Base-by-base conservation (phyloP, 2,888 invertebrate genomes). In the Lagria hirta region DNA sequence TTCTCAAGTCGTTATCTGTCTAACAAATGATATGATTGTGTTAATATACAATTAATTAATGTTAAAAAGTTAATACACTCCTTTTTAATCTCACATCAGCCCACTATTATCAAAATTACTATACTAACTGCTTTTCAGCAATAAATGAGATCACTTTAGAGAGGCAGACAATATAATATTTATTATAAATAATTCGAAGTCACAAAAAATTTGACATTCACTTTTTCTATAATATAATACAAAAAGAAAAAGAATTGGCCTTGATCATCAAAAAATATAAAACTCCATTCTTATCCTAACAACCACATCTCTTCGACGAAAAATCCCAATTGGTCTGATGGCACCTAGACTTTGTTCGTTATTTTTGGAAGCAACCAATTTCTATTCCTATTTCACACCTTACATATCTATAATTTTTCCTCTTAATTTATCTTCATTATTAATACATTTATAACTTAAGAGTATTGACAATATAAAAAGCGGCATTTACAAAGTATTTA, bases 381-480 rank as follows among this genome's bases (percentile, higher is more conserved):
- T 34, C 21, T 20, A 18, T n/a, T 11, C 20, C 33, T 33, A 35
- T 35, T n/a, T 13, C 17, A 35, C 23, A 33, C n/a, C n/a, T n/a
- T n/a, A n/a, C n/a, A n/a, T n/a, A 33, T 33, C 42, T 21, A 27
- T 18, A 42, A 32, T 8, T 28, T 37, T 20, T 37, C 26, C 8
- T 42, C 34, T 35, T 23, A 42, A 13, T 28, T 34, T 45, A n/a
- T n/a, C n/a, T n/a, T n/a, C n/a, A n/a, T n/a, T n/a, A n/a, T n/a
- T n/a, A n/a, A n/a, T n/a, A 40, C 38, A 29, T 27, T 24, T 33
- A 37, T 23, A 21, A 17, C 10, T 20, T 22, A n/a, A 24, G 47
- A 47, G 47, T 47, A 47, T 48, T 48, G 47, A 43, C 43, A 29
- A 43, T 48, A 48, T 48, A 43, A 48, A n/a, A 48, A 48, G 48